Evolutionary conservation across 2,113 vertebrate genomes (phyloP).

Genomic region (Bombycilla garrulus): DNA sequence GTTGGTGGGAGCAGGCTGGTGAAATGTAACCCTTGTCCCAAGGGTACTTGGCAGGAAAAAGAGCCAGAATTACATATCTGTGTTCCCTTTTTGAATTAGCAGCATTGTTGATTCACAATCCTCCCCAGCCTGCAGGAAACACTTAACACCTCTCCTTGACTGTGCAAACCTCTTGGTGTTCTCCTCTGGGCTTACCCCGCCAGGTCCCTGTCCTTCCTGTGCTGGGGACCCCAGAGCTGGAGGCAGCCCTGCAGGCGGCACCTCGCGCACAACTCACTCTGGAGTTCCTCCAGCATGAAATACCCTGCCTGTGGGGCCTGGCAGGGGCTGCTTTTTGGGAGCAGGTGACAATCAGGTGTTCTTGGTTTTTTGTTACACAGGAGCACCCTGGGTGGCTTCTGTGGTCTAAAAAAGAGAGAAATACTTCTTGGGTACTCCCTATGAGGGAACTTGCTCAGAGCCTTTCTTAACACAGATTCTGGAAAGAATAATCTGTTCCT

Average conservation of each 20-base stretch:
- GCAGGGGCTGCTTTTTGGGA: background rate
- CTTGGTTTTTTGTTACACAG: background rate
- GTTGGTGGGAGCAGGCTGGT: background rate
- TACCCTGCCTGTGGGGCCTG: background rate
- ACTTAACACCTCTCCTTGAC: background rate
- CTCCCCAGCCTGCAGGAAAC: background rate
- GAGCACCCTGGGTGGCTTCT: background rate
- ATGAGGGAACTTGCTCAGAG: background rate
- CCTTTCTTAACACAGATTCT: background rate
- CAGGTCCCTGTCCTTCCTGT: background rate
- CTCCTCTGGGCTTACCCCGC: background rate
- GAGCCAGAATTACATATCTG: background rate
- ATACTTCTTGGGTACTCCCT: background rate
- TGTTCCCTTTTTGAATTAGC: background rate
- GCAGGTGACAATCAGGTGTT: background rate
- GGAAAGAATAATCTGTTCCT: background rate
- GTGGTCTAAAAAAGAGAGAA: background rate
- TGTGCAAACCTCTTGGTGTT: background rate
- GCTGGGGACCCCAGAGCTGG: background rate
- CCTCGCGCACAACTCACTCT: no score
- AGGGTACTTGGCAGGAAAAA: background rate
- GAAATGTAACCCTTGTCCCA: background rate
- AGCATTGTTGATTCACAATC: background rate
- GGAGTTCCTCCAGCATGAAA: background rate
- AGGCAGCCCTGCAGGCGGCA: background rate